Conservation (phyloP, 2,888 invertebrate genomes). For the Pedicia rivosa region DNA sequence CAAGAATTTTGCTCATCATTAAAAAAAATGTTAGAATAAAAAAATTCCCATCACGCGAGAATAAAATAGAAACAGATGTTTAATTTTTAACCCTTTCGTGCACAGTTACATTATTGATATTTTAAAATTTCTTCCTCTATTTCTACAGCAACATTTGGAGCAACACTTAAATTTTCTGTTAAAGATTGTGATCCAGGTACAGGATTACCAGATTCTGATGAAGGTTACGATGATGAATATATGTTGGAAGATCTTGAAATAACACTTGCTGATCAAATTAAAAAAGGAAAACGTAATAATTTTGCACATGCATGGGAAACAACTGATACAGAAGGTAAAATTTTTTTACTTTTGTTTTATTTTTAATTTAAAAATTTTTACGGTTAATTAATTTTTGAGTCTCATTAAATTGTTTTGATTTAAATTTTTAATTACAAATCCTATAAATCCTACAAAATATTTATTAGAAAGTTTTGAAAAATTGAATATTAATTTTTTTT, state of each 20-base stretch:
- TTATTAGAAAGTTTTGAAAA: too few relatives aligned
- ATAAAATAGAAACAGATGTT: too few relatives aligned
- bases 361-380: not conserved
- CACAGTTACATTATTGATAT: too few relatives aligned
- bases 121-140: not conserved
- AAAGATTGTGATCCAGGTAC: slow-evolving; percentile 94
- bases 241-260: slow-evolving; percentile 87
- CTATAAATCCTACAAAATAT: too few relatives aligned
- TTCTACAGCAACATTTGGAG: slow-evolving; percentile 52
- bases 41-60: too few relatives aligned
- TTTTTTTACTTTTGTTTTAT: not conserved
- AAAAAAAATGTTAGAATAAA: too few relatives aligned
- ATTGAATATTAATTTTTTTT: too few relatives aligned
- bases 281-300: slow-evolving; percentile 57
- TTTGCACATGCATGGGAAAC: slow-evolving; percentile 71
- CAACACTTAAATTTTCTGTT: slow-evolving; percentile 83
- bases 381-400: not conserved
- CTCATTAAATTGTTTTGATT: not conserved
- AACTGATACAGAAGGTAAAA: slow-evolving; percentile 36
- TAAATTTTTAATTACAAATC: too few relatives aligned
- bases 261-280: slow-evolving; percentile 70
- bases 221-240: slow-evolving; percentile 92
- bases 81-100: too few relatives aligned
- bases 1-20: too few relatives aligned
- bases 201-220: slow-evolving; percentile 87